Percentiles rank a stretch among this genome's conserved stretches.
These are phyloP conservation scores for Tachina grossa DNA, from an alignment of 2,888 invertebrate species.

Conservation along the genomic window DNA sequence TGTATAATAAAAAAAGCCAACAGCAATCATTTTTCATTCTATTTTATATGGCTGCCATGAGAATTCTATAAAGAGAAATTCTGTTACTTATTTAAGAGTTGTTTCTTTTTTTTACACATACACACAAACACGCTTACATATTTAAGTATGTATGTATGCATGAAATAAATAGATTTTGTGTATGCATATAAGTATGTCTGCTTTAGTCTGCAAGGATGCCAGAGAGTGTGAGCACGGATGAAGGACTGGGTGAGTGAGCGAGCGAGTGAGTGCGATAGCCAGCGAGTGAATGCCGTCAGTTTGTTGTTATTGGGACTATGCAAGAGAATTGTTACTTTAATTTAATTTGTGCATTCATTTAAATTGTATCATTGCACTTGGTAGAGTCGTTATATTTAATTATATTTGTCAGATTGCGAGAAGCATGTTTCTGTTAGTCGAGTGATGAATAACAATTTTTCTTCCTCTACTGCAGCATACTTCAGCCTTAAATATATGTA, in stretches of 20 bases:
- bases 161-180: constrained; percentile 4
- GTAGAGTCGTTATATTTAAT: constrained; percentile 69
- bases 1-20: constrained; percentile 7
- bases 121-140: neutral
- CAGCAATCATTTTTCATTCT: constrained; percentile 19
- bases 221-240: constrained; percentile 12
- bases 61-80: constrained; percentile 64
- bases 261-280: neutral
- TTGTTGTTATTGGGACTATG: constrained; percentile 51
- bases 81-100: constrained; percentile 62
- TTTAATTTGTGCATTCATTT: constrained; percentile 70
- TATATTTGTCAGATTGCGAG: constrained; percentile 69
- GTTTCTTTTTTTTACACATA: constrained; percentile 15
- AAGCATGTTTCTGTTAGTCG: constrained; percentile 49
- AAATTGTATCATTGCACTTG: constrained; percentile 69
- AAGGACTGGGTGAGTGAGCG: neutral
- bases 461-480: neutral
- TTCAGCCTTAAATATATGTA: neutral
- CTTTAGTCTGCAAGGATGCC: constrained; percentile 2
- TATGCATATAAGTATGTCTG: neutral
- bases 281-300: constrained; percentile 4
- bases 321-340: constrained; percentile 66
- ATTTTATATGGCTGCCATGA: constrained; percentile 49
- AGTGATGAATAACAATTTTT: constrained; percentile 61
- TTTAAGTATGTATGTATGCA: neutral